Base-by-base conservation (phyloP, 2,797 vertebrate genomes). In the Nannoperca obscura region DNA sequence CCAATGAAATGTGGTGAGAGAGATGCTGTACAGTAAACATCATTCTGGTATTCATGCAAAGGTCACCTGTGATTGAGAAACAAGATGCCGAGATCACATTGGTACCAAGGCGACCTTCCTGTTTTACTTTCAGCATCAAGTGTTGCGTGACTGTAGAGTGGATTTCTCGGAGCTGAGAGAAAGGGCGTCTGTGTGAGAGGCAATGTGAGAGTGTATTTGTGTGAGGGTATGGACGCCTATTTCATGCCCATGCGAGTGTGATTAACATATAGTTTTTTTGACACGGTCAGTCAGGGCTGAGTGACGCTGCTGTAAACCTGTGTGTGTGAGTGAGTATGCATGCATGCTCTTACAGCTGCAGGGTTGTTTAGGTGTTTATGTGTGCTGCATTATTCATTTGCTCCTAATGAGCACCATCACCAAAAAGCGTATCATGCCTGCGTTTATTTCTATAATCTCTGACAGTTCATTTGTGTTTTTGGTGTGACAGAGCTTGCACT, bases 131-230 rank as follows among this genome's bases (percentile, higher is more conserved):
- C 59, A 75, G 40, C 53, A 4, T 69, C 75, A 71, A 84, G 79
- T 50, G 84, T 85, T 85, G 84, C 78, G 46, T 88, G 89, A 88
- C 88, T 74, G 71, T 69, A 34, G 69, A 70, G 57, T 10, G n/a
- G 72, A 72, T 68, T 71, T 81, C 62, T 77, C n/a, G 0, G 74
- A 78, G 80, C 57, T 0, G 49, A 30, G 77, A 32, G 69, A 77
- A 58, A 80, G 44, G 64, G n/a, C 20, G 24, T 63, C 22, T 34
- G 22, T 55, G 64, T 64, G 61, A 42, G 59, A 54, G 57, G 42
- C 65, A 27, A 17, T 46, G 24, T 40, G 62, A 54, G 74, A 40
- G 49, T 50, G 36, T 65, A 32, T 84, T 71, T 75, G 69, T 53
- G 76, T 1, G 59, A 81, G 55, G 30, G 32, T 69, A 42, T 17